These are phyloP conservation scores for Aramus guarauna DNA, from an alignment of 2,113 vertebrate genomes.

Conservation along the genomic window DNA sequence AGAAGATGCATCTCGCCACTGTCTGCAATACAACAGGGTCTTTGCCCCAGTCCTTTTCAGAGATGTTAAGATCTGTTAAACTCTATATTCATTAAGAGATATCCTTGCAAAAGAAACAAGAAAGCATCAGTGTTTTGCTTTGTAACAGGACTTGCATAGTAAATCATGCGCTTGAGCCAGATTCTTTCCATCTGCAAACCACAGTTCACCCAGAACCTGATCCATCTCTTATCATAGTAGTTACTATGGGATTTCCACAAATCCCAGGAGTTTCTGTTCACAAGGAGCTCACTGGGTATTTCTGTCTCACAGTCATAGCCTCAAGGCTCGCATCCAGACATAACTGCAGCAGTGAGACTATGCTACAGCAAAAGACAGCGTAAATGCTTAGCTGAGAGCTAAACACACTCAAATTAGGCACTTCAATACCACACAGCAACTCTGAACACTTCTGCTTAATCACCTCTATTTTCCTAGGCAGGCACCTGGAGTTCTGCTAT, in stretches of 20 bases:
- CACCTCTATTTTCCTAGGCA: neutral
- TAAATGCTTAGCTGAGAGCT: neutral
- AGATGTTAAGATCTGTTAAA: neutral
- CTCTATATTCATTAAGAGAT: neutral
- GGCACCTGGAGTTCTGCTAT: neutral
- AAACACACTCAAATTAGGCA: neutral
- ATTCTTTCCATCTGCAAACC: neutral
- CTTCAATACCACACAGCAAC: neutral
- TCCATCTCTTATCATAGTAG: neutral
- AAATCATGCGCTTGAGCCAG: neutral
- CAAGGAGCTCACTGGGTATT: neutral
- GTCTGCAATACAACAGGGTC: neutral
- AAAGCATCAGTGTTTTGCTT: neutral
- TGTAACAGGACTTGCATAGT: neutral
- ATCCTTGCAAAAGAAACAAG: neutral
- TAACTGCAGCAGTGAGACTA: neutral
- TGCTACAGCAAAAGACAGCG: neutral
- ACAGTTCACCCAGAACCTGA: neutral
- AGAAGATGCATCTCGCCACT: neutral
- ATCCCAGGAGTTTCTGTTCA: neutral
- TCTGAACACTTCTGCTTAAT: neutral
- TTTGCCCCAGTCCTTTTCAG: neutral
- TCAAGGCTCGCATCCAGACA: neutral
- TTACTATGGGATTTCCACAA: neutral
- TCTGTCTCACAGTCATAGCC: neutral